Base-by-base conservation (phyloP, 2,113 vertebrate genomes). In the Cervus canadensis region DNA sequence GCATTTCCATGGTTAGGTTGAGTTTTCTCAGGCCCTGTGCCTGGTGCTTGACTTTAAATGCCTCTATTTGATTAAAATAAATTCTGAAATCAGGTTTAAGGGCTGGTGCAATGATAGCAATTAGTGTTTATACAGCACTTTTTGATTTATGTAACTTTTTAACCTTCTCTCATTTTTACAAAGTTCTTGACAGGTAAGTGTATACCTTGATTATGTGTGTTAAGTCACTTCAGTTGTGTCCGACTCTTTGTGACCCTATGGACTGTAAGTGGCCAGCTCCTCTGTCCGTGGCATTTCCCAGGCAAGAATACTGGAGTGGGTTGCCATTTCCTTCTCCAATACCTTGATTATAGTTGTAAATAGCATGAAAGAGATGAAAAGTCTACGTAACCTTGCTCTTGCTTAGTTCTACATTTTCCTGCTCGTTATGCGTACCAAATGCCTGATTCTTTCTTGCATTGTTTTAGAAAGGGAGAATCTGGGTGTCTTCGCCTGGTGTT, bases 361-460 rank as follows among this genome's bases (percentile, higher is more conserved):
- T 15, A 16, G 0, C 33, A 16, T 26, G 62, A 92, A 48, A 33
- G 11, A 54, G 43, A 16, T 1, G 6, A 26, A 86, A 60, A n/a
- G 25, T 33, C 17, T 36, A 50, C 30, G 9, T 11, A n/a, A 8
- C 60, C 4, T 56, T 25, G 3, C 48, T 76, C 52, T 56, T 23
- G 45, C n/a, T 60, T 13, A 4, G 5, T 28, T 11, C 30, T 14
- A 0, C 8, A 15, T 67, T 84, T 57, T 40, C 83, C 76, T 12
- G 4, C 26, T 17, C 1, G 4, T 30, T 21, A 2, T 36, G 2
- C 2, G 28, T 36, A 21, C 48, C 0, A 0, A 21, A 1, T 4
- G 6, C 52, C 74, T 56, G 17, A 36, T 78, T 78, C 8, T 45
- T 59, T 54, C 30, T 25, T 28, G 11, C 3, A 10, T 28, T 74